A percentile compares a stretch with the other conserved stretches of the same genome.
These are phyloP conservation scores for Camponotus floridanus DNA, from an alignment of 1,140 invertebrate genomes.

Conservation along the genomic window DNA sequence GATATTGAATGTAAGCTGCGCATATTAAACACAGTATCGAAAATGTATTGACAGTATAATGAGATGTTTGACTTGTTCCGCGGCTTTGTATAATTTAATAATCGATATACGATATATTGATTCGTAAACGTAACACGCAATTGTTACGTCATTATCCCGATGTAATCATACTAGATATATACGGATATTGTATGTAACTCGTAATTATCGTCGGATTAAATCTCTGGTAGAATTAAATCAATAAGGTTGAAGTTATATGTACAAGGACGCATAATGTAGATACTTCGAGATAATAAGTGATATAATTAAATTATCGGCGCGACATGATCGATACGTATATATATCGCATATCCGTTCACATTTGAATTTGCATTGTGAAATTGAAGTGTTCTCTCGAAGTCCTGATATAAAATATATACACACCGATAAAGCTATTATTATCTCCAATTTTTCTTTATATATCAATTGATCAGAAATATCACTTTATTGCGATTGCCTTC, in stretches of 20 bases:
- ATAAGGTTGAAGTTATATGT: constrained; percentile 11
- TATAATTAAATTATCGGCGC: constrained; percentile 3
- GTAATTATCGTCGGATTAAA: constrained; percentile 26
- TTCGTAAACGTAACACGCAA: constrained; percentile 22
- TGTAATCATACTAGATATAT: background rate
- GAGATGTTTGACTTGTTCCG: background rate
- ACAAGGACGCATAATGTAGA: background rate
- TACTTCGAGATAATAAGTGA: background rate
- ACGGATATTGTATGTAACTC: background rate
- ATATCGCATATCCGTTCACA: background rate
- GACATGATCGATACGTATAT: background rate
- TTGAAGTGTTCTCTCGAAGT: background rate
- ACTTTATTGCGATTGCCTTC: background rate
- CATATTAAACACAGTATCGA: constrained; percentile 6
- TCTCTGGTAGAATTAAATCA: constrained; percentile 1
- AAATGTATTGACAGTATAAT: constrained; percentile 23
- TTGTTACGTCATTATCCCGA: constrained; percentile 36
- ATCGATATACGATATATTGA: constrained; percentile 36
- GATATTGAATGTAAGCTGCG: background rate
- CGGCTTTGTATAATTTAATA: constrained; percentile 27
- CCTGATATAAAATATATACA: background rate
- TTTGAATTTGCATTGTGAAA: background rate
- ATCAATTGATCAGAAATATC: constrained; percentile 1
- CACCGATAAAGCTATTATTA: constrained; percentile 30
- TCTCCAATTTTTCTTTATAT: background rate